These are phyloP conservation scores for Pelecanus crispus DNA, from an alignment of 2,113 vertebrate genomes.

Conservation along the genomic window DNA sequence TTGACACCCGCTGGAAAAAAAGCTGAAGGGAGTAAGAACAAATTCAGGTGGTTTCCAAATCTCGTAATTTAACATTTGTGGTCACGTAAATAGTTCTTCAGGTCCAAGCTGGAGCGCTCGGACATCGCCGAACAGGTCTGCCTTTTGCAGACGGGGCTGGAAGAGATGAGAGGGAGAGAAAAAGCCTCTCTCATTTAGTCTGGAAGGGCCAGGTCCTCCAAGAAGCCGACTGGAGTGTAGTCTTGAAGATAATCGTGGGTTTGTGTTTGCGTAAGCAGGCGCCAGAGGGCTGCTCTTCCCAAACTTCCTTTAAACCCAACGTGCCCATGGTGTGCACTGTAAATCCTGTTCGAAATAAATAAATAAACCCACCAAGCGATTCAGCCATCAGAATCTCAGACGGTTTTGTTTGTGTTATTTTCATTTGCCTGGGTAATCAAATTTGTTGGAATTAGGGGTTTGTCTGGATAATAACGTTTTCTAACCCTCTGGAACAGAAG, in stretches of 20 bases:
- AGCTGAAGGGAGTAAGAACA: neutral
- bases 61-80: neutral
- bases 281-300: neutral
- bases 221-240: neutral
- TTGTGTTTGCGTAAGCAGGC: neutral
- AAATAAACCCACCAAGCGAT: neutral
- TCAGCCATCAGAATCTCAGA: neutral
- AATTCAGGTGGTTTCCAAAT: neutral
- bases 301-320: neutral
- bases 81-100: neutral
- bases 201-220: neutral
- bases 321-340: neutral
- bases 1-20: neutral
- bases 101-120: neutral
- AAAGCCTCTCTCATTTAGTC: neutral
- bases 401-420: constrained; percentile 11
- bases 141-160: neutral
- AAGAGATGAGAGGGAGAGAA: neutral
- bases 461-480: constrained; percentile 43
- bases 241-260: neutral
- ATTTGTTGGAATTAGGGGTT: constrained; percentile 61
- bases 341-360: neutral
- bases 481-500: constrained; percentile 5
- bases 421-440: constrained; percentile 48
- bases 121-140: rapidly evolving